Evolutionary conservation across 2,797 vertebrate genomes (phyloP).

Genomic region (Micropoecilia bifurca): DNA sequence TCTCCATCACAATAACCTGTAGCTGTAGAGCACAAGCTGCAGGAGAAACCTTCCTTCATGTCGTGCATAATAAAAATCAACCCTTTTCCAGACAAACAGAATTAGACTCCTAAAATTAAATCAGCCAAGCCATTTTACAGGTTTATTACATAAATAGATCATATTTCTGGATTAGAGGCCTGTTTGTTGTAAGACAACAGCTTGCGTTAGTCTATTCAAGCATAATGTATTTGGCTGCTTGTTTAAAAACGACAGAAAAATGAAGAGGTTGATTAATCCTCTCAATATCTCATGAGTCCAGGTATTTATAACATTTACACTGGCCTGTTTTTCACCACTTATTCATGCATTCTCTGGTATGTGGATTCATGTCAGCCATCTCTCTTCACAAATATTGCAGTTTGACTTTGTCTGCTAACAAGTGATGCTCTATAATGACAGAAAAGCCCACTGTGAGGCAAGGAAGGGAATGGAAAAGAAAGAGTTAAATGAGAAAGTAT

Average conservation of each 20-base stretch:
- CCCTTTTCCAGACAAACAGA: neutral
- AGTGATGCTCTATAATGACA: conserved; percentile 7
- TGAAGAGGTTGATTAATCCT: conserved; percentile 66
- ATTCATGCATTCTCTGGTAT: conserved; percentile 51
- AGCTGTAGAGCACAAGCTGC: neutral
- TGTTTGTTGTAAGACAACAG: conserved; percentile 14
- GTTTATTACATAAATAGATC: conserved; percentile 6
- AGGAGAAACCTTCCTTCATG: neutral
- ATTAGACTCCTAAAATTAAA: conserved; percentile 3
- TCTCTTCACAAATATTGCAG: conserved; percentile 40
- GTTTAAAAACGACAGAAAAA: conserved; percentile 38
- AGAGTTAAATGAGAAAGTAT: neutral
- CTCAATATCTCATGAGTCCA: conserved; percentile 52
- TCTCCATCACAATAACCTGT: neutral
- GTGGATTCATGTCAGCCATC: conserved; percentile 37
- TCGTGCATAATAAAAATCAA: neutral
- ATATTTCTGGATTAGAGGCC: conserved; percentile 11
- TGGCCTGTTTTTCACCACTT: conserved; percentile 56
- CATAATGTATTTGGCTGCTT: conserved; percentile 24
- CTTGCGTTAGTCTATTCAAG: conserved; percentile 26
- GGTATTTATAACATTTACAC: conserved; percentile 67
- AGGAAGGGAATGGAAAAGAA: neutral
- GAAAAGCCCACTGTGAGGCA: conserved; percentile 2
- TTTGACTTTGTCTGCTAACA: conserved; percentile 12
- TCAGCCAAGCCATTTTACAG: neutral